These are phyloP conservation scores for Gavialis gangeticus DNA, from an alignment of 2,113 vertebrate genomes.

Conservation along the genomic window DNA sequence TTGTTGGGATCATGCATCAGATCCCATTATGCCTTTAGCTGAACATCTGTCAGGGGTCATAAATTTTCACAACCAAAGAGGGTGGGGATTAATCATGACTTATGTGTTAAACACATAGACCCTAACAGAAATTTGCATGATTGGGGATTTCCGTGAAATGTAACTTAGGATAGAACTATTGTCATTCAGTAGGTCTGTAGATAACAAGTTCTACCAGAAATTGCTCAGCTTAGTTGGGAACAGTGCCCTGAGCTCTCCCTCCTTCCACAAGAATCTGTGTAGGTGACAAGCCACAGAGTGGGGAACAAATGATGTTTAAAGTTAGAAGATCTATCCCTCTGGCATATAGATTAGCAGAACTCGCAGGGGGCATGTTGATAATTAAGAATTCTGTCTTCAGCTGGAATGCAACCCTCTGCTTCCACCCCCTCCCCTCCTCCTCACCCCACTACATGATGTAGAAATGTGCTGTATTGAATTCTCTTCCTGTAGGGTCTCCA, in stretches of 20 bases:
- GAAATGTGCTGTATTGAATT: neutral
- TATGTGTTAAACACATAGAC: neutral
- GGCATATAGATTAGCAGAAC: too few relatives aligned
- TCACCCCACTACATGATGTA: neutral
- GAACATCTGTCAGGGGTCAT: too few relatives aligned
- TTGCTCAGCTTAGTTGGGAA: neutral
- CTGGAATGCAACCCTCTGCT: too few relatives aligned
- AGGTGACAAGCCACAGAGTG: too few relatives aligned
- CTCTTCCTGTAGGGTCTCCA: neutral
- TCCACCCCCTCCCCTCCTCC: too few relatives aligned
- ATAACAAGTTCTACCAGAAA: neutral
- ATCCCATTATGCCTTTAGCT: too few relatives aligned
- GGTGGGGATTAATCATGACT: rapidly evolving
- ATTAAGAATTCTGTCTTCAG: neutral
- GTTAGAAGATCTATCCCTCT: too few relatives aligned
- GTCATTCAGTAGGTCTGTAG: neutral
- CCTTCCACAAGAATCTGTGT: neutral
- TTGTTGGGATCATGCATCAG: too few relatives aligned
- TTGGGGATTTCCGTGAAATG: neutral
- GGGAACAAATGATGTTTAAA: too few relatives aligned
- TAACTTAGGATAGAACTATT: neutral
- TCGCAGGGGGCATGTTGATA: too few relatives aligned
- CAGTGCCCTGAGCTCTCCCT: neutral
- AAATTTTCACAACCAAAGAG: too few relatives aligned
- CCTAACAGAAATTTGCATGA: neutral